Base-by-base conservation (phyloP, 2,888 invertebrate species). In the Junonia oenone region DNA sequence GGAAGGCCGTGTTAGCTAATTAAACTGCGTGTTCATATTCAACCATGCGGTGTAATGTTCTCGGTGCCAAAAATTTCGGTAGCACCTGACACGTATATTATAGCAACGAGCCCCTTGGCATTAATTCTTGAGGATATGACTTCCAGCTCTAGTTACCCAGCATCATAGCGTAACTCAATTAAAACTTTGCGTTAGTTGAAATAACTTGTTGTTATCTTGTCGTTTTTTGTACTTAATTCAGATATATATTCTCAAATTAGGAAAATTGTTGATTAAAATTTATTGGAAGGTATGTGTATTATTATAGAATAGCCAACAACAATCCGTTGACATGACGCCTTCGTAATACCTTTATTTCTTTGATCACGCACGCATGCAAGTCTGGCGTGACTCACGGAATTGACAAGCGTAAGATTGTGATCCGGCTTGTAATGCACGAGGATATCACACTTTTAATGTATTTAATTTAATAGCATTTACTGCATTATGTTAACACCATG, bases 121-220 rank as follows among this genome's bases (percentile, higher is more conserved):
- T 55, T 55, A 55, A 58, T 54, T 47, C 15, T 37, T 31, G 50
- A 37, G 38, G 50, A 35, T 55, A 50, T 38, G 45, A 38, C 27
- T 62, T 58, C 51, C 58, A 59, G 54, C 53, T 53, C 46, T 14
- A 48, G 49, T 53, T 51, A 52, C 49, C 35, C 51, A 4, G n/a
- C 26, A 55, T 33, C 27, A 52, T 47, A 15, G 17, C 35, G 13
- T 51, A 33, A 38, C 55, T 73, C 76, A 78, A 76, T 79, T 78
- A 75, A 77, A 82, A 80, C 73, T 81, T 78, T 67, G 60, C 61
- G 63, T 62, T 68, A 40, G 50, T 40, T 40, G 22, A 11, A 6
- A 6, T 11, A 19, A 19, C 17, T 17, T 38, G 15, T 13, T 6
- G 2, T 43, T 26, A 43, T 2, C 6, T 43, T 13, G 6, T 1